Base-by-base conservation (phyloP, 2,888 invertebrate species). In the Anodontia alba region DNA sequence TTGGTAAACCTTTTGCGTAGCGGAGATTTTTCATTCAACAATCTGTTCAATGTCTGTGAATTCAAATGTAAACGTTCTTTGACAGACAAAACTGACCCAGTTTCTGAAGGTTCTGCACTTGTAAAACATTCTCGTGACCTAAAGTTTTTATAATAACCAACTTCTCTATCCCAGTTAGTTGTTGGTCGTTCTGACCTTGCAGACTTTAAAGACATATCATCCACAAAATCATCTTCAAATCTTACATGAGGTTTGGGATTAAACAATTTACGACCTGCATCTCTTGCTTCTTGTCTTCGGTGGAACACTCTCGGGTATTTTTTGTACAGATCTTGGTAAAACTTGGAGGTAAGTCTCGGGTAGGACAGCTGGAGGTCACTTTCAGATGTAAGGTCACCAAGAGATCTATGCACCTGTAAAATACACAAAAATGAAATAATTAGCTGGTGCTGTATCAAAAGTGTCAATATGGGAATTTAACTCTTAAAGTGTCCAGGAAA, bases 291-390 rank as follows among this genome's bases (percentile, higher is more conserved):
- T n/a, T 71, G 71, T 66, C 81, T 75, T 36, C 80, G 67, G 12
- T 81, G 81, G 49, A 88, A 89, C 66, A 87, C 84, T 51, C 85
- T 80, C 12, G 90, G 89, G 70, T 89, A 90, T 43, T 83, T 86
- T 57, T 81, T 78, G 51, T 83, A 82, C 43, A 90, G 80, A 5
- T 83, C 84, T 43, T 83, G 74, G 66, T 84, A 87, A 42, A 87
- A 88, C 33, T 85, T 76, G 12, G 87, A 82, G 46, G 80, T 74
- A 0, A 81, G 79, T 46, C 82, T 77, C 26, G 84, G 79, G 75
- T 81, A 71, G 5, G 74, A 43, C 54, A 54, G 54, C 31, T 79
- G 79, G 5, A 73, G 23, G 33, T 78, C 80, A 31, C 38, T 36
- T 51, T 85, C 82, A 31, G 67, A 23, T 7, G 80, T 78, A 36